Conservation (phyloP, 53 echinoderm and acorn worm genomes). For the Pentamera pediparva region DNA sequence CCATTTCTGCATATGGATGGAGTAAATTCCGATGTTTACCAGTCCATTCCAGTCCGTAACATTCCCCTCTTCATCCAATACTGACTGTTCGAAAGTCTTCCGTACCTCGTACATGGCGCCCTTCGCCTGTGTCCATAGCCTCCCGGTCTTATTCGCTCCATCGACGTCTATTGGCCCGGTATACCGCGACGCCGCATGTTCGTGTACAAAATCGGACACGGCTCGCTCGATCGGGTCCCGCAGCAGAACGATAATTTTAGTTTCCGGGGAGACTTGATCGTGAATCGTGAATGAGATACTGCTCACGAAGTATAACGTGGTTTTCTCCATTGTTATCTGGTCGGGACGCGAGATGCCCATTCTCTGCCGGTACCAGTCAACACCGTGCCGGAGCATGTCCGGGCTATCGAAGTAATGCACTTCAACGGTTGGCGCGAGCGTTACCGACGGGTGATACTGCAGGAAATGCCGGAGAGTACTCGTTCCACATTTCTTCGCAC, state of each 20-base stretch:
- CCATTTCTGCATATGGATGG: constrained; percentile 9
- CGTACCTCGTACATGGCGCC: constrained; percentile 20
- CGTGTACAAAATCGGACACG: constrained; percentile 21
- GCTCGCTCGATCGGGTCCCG: constrained; percentile 27
- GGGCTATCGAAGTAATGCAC: constrained; percentile 20
- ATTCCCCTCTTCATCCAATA: not conserved
- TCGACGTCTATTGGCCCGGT: not conserved
- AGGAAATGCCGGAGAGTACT: constrained; percentile 23
- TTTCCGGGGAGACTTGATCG: constrained; percentile 1
- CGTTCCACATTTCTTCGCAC: constrained; percentile 31
- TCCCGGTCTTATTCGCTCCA: not conserved
- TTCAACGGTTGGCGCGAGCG: not conserved
- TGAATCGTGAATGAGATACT: not conserved
- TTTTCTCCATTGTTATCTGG: constrained; percentile 31
- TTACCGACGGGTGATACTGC: constrained; percentile 13
- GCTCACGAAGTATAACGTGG: constrained; percentile 19
- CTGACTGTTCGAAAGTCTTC: constrained; percentile 18
- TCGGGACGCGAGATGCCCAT: constrained; percentile 6
- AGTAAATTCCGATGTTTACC: constrained; percentile 24
- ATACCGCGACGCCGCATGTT: not conserved
- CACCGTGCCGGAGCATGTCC: not conserved
- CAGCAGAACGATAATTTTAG: constrained; percentile 29
- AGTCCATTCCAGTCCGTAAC: constrained; percentile 11
- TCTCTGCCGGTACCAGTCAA: not conserved
- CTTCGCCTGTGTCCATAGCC: not conserved